Conservation (phyloP, 2,888 invertebrate species). For the Mythimna ferrago region DNA sequence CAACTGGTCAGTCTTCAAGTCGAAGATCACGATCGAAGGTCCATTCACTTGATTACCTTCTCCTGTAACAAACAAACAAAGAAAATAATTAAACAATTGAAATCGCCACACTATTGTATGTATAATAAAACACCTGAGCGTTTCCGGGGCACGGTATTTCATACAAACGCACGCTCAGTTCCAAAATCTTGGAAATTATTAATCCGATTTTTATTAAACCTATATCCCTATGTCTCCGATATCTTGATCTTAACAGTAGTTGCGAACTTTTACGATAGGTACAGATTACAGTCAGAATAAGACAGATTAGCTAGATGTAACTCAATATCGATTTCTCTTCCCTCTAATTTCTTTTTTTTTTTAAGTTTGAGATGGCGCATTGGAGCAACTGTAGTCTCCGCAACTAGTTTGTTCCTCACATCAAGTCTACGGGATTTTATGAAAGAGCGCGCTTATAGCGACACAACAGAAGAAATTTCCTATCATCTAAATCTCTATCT, state of each 20-base stretch:
- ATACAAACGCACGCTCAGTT: background rate
- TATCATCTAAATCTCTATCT: no score
- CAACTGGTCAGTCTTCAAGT: conserved; percentile 94
- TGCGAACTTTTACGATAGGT: background rate
- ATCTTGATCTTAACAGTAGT: background rate
- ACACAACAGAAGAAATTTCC: no score
- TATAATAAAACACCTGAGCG: background rate
- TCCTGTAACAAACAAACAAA: conserved; percentile 68
- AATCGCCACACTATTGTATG: background rate
- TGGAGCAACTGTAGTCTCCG: no score
- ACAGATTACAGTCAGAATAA: background rate
- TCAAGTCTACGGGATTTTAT: no score
- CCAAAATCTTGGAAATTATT: background rate
- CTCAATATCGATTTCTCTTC: background rate
- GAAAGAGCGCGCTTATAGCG: no score
- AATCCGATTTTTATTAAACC: background rate
- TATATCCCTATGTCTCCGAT: no score
- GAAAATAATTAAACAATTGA: background rate
- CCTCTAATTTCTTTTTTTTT: background rate
- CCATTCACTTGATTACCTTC: conserved; percentile 90
- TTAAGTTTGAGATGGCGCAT: no score
- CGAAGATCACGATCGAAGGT: conserved; percentile 93
- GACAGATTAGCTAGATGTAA: background rate
- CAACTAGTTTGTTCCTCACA: no score
- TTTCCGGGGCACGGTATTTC: background rate